Evolutionary conservation across 2,888 invertebrate species (phyloP), one percentile per base, ranked within the genome.

Genomic region (Drosophila paramelanica): DNA sequence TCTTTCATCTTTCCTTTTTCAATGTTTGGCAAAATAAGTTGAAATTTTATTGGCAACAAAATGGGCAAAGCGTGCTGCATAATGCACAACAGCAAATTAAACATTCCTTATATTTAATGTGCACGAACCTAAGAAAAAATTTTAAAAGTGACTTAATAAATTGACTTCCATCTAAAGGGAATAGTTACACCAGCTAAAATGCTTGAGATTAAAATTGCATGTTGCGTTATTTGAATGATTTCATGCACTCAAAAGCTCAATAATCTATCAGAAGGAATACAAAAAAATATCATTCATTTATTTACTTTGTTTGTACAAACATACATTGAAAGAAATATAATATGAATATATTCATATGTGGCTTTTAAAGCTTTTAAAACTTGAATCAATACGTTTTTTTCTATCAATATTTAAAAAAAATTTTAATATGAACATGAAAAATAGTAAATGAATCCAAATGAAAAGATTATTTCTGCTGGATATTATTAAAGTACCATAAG

Each of bases 11-110:
- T 43, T 49, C 33, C 43, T 11, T 20, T 57, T 23, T 31, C 33
- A 27, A 27, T 52, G 20, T 23, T 53, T 50, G 20, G 49, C 53
- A 52, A 47, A 57, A 58, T 7, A 70, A 59, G 51, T 71, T 70
- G 23, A 59, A 57, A 66, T 79, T 82, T 84, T 87, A 83, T 83
- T 83, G 81, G 71, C 82, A 87, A 81, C 71, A 71, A 76, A 81
- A 70, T 73, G 72, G 64, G 31, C 46, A 53, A 52, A 49, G 50
- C 43, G 31, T 47, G 13, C 65, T 65, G 41, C 77, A 77, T 70
- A 31, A 68, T 57, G 55, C 62, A 53, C 33, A 73, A 5, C 43
- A 49, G 45, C 17, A 77, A 77, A 77, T 72, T 67, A 57, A 62
- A 60, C 31, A 77, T 71, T 50, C 52, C 50, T 43, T 8, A 62